Percentiles rank a stretch among this genome's conserved stretches.
phyloP scores from a whole-genome alignment of 2,797 vertebrate genomes.

The Epinephelus awoara region DNA sequence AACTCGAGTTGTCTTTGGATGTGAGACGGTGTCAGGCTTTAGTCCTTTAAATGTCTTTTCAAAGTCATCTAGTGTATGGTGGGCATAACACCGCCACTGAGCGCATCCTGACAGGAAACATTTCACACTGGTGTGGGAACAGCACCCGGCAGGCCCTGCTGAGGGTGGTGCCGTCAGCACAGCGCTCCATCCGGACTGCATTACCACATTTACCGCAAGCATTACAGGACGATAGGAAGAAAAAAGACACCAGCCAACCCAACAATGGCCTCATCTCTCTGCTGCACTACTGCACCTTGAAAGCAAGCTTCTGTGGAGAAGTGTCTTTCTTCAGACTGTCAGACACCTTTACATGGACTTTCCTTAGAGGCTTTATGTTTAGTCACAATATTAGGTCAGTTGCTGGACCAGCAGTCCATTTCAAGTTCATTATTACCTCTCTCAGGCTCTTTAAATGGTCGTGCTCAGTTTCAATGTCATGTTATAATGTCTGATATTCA shows the following conservation, averaged over 20 bases:
- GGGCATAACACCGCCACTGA: neutral
- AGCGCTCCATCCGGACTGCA: neutral
- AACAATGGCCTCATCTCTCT: too few species aligned
- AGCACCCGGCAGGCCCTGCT: neutral
- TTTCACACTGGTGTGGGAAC: too few species aligned
- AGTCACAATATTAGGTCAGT: neutral
- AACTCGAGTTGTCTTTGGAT: too few species aligned
- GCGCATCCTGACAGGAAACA: neutral
- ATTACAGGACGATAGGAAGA: too few species aligned
- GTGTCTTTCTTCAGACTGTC: slow-evolving; percentile 16
- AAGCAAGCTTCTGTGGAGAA: neutral
- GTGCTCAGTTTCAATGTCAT: neutral
- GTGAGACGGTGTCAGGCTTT: too few species aligned
- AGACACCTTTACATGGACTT: slow-evolving; percentile 6
- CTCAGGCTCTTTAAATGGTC: neutral
- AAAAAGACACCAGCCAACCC: too few species aligned
- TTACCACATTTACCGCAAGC: too few species aligned
- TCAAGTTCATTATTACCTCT: neutral
- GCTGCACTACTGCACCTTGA: slow-evolving; percentile 6
- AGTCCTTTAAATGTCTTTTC: too few species aligned
- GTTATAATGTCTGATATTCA: neutral
- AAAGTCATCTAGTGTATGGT: too few species aligned
- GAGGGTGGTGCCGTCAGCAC: neutral
- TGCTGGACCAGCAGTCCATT: neutral
- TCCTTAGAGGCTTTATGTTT: neutral